phyloP scores from a whole-genome alignment of 2,113 vertebrate species.

The Gallinago undulata region DNA sequence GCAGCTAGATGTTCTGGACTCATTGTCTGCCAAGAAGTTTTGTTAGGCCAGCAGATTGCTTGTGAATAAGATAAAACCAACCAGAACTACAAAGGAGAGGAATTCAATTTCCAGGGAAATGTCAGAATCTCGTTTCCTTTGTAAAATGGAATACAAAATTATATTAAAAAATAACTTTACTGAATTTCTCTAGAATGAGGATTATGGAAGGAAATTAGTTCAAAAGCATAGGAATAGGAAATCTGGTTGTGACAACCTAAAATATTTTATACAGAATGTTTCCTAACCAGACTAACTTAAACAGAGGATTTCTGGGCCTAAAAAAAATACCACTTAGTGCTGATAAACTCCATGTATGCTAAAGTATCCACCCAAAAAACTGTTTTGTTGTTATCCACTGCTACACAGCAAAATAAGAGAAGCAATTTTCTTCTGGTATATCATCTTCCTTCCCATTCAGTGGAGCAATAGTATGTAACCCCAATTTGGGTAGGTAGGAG shows the following conservation, averaged over 20 bases:
- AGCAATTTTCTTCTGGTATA: background rate
- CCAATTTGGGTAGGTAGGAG: background rate
- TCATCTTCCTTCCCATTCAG: background rate
- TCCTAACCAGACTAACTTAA: background rate
- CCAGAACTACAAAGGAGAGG: background rate
- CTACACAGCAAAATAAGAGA: background rate
- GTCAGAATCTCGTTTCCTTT: background rate
- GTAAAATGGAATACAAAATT: background rate
- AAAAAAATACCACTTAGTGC: background rate
- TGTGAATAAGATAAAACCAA: background rate
- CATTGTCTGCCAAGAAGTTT: background rate
- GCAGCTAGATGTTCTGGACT: background rate
- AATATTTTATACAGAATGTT: background rate
- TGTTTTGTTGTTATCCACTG: background rate
- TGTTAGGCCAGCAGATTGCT: background rate
- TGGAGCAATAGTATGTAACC: background rate
- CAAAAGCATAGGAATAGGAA: background rate
- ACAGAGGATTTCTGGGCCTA: background rate
- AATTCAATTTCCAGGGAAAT: background rate
- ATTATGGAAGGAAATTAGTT: background rate
- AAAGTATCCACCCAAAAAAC: background rate
- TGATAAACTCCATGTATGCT: background rate
- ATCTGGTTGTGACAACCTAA: background rate
- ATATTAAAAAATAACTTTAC: background rate
- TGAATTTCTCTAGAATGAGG: background rate